A percentile compares a stretch with the other conserved stretches of the same genome.
Evolutionary conservation across 2,888 invertebrate genomes (phyloP).

Genomic region (Pheosia tremula): DNA sequence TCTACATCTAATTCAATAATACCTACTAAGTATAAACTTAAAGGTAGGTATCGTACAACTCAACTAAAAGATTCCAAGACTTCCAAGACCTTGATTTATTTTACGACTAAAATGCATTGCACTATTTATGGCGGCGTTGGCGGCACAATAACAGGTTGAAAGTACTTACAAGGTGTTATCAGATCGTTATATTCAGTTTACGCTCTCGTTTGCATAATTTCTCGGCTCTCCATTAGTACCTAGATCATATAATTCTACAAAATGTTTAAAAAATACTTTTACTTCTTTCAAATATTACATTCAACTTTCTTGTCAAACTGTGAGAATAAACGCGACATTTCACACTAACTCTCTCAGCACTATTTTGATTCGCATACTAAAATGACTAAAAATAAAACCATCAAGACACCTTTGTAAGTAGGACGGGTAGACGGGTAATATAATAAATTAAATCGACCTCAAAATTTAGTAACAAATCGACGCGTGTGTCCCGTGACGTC

Average conservation of each 20-base stretch:
- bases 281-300: not conserved
- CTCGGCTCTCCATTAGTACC: not conserved
- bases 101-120: slow-evolving; percentile 35
- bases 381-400: slow-evolving; percentile 53
- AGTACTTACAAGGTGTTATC: slow-evolving; percentile 42
- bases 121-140: slow-evolving; percentile 48
- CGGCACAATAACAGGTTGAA: slow-evolving; percentile 47
- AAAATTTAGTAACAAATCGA: slow-evolving; percentile 66
- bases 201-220: slow-evolving; percentile 29
- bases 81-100: slow-evolving; percentile 32
- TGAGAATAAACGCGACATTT: slow-evolving; percentile 1
- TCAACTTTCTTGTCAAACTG: not conserved
- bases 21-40: not conserved
- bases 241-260: not conserved
- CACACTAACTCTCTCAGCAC: slow-evolving; percentile 9
- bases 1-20: not conserved
- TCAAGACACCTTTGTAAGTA: slow-evolving; percentile 58
- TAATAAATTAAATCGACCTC: slow-evolving; percentile 79
- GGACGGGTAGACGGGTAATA: slow-evolving; percentile 62
- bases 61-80: not conserved
- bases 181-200: slow-evolving; percentile 49
- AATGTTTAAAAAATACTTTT: not conserved
- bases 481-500: slow-evolving; percentile 75
- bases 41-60: not conserved
- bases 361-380: slow-evolving; percentile 36